phyloP scores from a whole-genome alignment of 1,140 invertebrate genomes.

The Papilio glaucus region DNA sequence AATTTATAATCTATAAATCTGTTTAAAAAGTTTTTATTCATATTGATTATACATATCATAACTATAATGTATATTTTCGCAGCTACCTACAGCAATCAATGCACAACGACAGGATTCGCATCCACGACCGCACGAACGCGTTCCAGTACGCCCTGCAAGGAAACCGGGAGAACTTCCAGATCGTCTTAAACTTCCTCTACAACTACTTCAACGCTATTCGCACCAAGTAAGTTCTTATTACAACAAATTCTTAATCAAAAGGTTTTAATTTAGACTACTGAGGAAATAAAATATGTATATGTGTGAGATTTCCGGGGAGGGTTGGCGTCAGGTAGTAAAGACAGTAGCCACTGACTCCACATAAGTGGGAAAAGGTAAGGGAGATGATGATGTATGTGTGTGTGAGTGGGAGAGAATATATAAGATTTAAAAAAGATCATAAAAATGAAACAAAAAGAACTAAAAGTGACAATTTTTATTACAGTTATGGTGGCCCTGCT shows the following conservation, averaged over 20 bases:
- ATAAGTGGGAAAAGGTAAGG: no score
- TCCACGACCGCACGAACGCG: slow-evolving; percentile 72
- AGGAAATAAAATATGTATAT: no score
- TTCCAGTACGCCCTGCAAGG: slow-evolving; percentile 70
- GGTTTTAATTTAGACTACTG: background rate
- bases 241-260: background rate
- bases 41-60: no score
- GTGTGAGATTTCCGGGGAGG: no score
- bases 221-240: slow-evolving; percentile 47
- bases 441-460: background rate
- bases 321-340: no score
- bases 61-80: no score
- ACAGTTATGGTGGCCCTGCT: slow-evolving; percentile 63
- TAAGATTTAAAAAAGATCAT: no score
- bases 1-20: no score
- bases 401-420: no score
- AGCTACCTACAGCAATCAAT: slow-evolving; percentile 65
- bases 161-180: slow-evolving; percentile 62
- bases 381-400: no score
- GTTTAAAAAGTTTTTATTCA: no score
- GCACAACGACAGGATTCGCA: slow-evolving; percentile 64
- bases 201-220: slow-evolving; percentile 56
- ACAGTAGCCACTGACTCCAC: no score
- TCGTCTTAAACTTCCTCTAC: slow-evolving; percentile 63
- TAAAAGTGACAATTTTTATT: slow-evolving; percentile 46